Evolutionary conservation across 1,140 invertebrate species (phyloP), one percentile per base, ranked within the genome.

Genomic region (Solenopsis fugax): DNA sequence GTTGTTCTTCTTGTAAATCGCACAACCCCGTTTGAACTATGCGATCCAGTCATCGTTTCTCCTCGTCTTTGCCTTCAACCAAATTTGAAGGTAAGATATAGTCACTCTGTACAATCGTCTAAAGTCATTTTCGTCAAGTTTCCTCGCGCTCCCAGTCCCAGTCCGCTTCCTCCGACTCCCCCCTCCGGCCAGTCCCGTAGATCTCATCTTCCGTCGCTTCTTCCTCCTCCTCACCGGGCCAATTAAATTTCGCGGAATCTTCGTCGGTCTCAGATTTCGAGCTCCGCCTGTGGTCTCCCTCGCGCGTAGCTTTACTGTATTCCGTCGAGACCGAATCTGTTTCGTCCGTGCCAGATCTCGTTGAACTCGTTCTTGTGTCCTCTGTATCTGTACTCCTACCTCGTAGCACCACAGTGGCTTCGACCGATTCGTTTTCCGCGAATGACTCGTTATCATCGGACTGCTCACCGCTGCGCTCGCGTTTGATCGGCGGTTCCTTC

Each of bases 111-210:
- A 7, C 54, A 65, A 73, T 37, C 10, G 13, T 75, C 45, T 77
- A 37, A 75, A 58, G 41, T n/a, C 56, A 4, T 21, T 24, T 71
- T n/a, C 24, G 71, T 90, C 92, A 93, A 76, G 93, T 93, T 52
- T 93, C 90, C 34, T 92, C 92, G 45, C 91, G 85, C 41, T 93
- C 92, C 92, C 92, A 94, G 7, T 88, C 72, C 92, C 90, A 92
- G 71, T 91, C 90, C n/a, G 89, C 75, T 65, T 94, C 92, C 48
- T 93, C 92, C 12, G 92, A 93, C 24, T 90, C 91, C n/a, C 91
- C 87, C 45, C 87, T 92, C 10, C 75, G 75, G 18, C 77, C 87
- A 72, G 73, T 54, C 41, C 64, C 87, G 16, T 86, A 76, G 56
- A 45, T 85, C 12, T 81, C 76, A 37, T 91, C 90, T 50, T 48